phyloP scores from a whole-genome alignment of 2,888 invertebrate genomes.

The Diabrotica balteata region DNA sequence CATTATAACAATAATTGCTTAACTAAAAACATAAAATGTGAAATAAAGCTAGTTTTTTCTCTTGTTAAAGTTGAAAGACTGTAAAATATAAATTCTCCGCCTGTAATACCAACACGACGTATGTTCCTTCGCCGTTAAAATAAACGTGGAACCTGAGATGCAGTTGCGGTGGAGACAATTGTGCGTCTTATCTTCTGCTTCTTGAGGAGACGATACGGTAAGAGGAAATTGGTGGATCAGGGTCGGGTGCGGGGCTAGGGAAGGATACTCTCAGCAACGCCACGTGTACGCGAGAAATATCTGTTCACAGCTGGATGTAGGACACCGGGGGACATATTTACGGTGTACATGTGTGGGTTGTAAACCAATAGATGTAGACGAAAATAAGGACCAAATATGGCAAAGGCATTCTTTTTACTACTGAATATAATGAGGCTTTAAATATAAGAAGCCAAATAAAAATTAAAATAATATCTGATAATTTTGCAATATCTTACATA shows the following conservation, averaged over 20 bases:
- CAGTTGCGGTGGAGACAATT: constrained; percentile 31
- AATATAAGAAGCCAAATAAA: too few relatives aligned
- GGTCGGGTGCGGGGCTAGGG: constrained; percentile 10
- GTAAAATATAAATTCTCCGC: neutral
- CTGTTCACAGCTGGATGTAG: constrained; percentile 56
- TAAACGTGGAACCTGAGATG: constrained; percentile 33
- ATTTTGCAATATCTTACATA: too few relatives aligned
- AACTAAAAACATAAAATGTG: too few relatives aligned
- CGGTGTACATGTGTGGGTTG: constrained; percentile 51
- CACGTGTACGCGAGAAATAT: constrained; percentile 55
- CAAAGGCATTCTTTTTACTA: constrained; percentile 7
- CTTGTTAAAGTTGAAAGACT: too few relatives aligned
- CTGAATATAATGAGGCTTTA: too few relatives aligned
- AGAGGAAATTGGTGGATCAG: constrained; percentile 2
- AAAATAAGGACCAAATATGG: constrained; percentile 14
- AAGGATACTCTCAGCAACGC: constrained; percentile 24
- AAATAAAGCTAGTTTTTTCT: too few relatives aligned
- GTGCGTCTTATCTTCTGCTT: constrained; percentile 24
- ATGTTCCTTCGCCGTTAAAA: constrained; percentile 13
- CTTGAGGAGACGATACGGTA: constrained; percentile 20
- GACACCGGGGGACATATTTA: constrained; percentile 56
- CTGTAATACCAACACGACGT: neutral
- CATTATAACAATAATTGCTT: too few relatives aligned
- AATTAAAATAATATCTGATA: too few relatives aligned
- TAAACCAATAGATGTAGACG: neutral